phyloP scores from a whole-genome alignment of 2,797 vertebrate species.

The Acanthiza pusilla region DNA sequence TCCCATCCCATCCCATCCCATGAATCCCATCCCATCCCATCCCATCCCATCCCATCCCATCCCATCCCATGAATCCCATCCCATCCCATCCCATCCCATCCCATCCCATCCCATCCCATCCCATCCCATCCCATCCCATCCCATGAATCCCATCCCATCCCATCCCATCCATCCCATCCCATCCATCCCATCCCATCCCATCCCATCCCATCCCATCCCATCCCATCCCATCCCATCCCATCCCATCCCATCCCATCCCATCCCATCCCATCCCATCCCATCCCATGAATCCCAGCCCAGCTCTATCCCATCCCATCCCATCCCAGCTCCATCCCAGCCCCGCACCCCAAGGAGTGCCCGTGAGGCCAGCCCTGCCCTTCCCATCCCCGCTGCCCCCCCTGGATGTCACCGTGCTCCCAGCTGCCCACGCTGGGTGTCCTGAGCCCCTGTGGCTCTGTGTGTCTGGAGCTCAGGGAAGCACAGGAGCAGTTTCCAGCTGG shows the following conservation, averaged over 20 bases:
- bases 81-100: no score
- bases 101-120: no score
- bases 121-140: no score
- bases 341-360: background rate
- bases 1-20: no score
- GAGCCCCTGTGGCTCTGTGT: accelerated
- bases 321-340: background rate
- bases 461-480: background rate
- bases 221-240: background rate
- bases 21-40: no score
- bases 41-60: background rate
- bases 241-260: background rate
- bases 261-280: background rate
- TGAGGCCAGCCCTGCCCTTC: background rate
- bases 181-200: no score
- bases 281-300: no score
- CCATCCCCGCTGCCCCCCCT: background rate
- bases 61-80: no score
- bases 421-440: background rate
- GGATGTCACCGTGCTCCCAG: background rate
- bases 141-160: no score
- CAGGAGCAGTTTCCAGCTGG: background rate
- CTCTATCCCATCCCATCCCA: background rate
- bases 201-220: background rate
- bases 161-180: no score